These are phyloP conservation scores for Zaprionus kolodkinae DNA, from an alignment of 1,140 invertebrate species.

Conservation along the genomic window DNA sequence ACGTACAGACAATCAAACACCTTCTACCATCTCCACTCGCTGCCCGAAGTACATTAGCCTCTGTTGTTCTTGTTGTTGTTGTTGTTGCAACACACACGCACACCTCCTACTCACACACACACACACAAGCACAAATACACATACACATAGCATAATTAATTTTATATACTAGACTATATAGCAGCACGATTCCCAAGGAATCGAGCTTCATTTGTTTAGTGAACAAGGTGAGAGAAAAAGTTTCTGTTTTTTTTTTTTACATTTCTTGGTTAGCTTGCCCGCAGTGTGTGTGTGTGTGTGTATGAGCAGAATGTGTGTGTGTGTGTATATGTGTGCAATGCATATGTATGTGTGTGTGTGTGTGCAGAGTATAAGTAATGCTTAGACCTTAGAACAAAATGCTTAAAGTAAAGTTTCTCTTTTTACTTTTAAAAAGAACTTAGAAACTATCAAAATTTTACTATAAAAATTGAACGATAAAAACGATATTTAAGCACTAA, in stretches of 20 bases:
- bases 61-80: constrained; percentile 71
- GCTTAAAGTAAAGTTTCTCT: constrained; percentile 69
- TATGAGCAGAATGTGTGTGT: constrained; percentile 24
- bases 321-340: constrained; percentile 34
- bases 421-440: constrained; percentile 44
- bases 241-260: constrained; percentile 9
- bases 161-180: constrained; percentile 20
- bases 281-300: constrained; percentile 32
- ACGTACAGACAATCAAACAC: constrained; percentile 8
- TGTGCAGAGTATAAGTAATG: constrained; percentile 58
- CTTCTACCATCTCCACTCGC: constrained; percentile 25
- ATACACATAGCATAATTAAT: constrained; percentile 29
- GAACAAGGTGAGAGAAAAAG: constrained; percentile 13
- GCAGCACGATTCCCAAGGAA: background rate
- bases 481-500: constrained; percentile 61
- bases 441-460: constrained; percentile 46
- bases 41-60: constrained; percentile 72
- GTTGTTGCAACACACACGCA: constrained; percentile 18
- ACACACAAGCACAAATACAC: constrained; percentile 33
- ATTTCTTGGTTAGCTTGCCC: constrained; percentile 44
- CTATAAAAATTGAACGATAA: constrained; percentile 46
- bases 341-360: constrained; percentile 37
- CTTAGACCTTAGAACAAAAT: constrained; percentile 76
- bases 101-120: constrained; percentile 18
- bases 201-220: constrained; percentile 23